Evolutionary conservation across 2,888 invertebrate genomes (phyloP), one percentile per base, ranked within the genome.

Genomic region (Drosophila fungiperda): DNA sequence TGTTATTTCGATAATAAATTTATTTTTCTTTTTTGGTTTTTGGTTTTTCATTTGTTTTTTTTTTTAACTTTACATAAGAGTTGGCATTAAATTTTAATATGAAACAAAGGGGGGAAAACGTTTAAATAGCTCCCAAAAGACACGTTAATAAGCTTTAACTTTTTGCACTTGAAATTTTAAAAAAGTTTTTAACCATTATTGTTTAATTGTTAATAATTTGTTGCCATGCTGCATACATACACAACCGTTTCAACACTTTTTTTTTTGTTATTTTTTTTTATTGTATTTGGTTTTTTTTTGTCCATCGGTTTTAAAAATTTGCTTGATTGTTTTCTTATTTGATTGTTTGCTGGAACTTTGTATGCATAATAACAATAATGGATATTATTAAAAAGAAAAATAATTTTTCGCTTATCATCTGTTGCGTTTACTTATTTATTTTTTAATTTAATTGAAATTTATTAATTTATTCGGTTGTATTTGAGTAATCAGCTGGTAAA

Each of bases 251-350:
- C 50, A 73, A 82, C 59, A 67, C 62, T 70, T 59, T 55, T 52
- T 55, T 52, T 64, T 17, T 57, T 58, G 48, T 38, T 36, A 11
- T 61, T 70, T 60, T 20, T 42, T 53, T 58, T 55, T 36, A 26
- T 49, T 15, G 53, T 35, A 23, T 58, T 55, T 64, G 17, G 11
- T 40, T 42, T 57, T 38, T 38, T 40, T 32, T 38, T 54, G 23
- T 50, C 17, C 49, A 42, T 38, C 54, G 66, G 68, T 55, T 83
- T 83, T 79, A 73, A 86, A 79, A 83, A 79, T 78, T 76, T 87
- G 45, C 69, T 88, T 90, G 89, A 90, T 90, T 90, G 89, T 88
- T 83, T 77, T 76, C 68, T 61, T 73, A 83, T 73, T 86, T 87
- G 90, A 90, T 87, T 90, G 87, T 80, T 88, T 89, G 83, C 76